These are phyloP conservation scores for Stenodera caucasica DNA, from an alignment of 2,888 invertebrate genomes.

Conservation along the genomic window DNA sequence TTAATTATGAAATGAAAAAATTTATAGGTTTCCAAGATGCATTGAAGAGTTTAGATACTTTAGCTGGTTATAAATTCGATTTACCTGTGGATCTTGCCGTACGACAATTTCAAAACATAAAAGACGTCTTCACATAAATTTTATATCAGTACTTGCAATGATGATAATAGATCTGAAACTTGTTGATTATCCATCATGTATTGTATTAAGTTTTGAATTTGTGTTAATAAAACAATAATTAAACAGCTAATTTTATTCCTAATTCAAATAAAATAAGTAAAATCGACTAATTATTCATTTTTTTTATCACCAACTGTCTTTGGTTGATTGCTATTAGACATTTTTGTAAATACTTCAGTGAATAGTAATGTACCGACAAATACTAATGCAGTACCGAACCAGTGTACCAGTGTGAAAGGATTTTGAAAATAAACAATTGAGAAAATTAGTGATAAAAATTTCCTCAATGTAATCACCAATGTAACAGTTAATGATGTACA, in stretches of 20 bases:
- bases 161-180: constrained; percentile 14
- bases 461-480: constrained; percentile 91
- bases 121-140: constrained; percentile 84
- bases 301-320: neutral
- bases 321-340: constrained; percentile 6
- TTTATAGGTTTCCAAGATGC: constrained; percentile 90
- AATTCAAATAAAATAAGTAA: neutral
- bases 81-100: constrained; percentile 96
- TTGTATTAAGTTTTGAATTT: constrained; percentile 20
- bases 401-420: constrained; percentile 88
- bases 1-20: neutral
- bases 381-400: constrained; percentile 87
- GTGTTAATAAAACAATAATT: constrained; percentile 18
- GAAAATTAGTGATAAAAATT: constrained; percentile 93
- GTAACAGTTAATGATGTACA: constrained; percentile 94
- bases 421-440: constrained; percentile 95
- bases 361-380: constrained; percentile 93
- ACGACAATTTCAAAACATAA: constrained; percentile 95
- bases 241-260: constrained; percentile 13
- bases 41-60: constrained; percentile 83
- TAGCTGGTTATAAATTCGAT: constrained; percentile 85
- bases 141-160: constrained; percentile 15
- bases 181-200: neutral
- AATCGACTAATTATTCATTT: constrained; percentile 9
- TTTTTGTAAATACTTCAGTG: constrained; percentile 65